Conservation (phyloP, 2,888 invertebrate genomes). For the Apocheima hispidaria region DNA sequence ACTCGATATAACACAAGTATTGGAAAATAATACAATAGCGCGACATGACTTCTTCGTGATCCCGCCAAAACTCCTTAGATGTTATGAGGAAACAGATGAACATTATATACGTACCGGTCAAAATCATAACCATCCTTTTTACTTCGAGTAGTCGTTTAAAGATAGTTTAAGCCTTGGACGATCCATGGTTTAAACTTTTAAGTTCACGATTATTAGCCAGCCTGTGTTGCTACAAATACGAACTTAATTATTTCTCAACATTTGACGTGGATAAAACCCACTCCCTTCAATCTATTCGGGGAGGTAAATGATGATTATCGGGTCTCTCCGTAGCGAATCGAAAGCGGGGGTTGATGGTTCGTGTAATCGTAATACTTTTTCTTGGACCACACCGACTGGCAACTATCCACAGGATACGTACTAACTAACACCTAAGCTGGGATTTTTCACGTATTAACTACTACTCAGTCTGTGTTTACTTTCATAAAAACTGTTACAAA, state of each 20-base stretch:
- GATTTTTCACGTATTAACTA: constrained; percentile 2
- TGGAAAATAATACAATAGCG: too few relatives aligned
- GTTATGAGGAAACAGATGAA: too few relatives aligned
- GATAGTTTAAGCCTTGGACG: too few relatives aligned
- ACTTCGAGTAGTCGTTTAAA: too few relatives aligned
- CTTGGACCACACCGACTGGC: constrained; percentile 77
- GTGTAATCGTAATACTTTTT: constrained; percentile 78
- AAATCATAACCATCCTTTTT: too few relatives aligned
- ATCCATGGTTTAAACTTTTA: too few relatives aligned
- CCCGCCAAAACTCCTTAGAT: too few relatives aligned
- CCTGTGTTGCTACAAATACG: background rate
- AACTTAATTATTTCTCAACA: constrained; percentile 1
- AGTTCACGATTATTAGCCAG: too few relatives aligned
- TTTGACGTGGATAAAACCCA: constrained; percentile 7
- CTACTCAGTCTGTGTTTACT: background rate
- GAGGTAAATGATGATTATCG: constrained; percentile 74
- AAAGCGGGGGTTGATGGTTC: constrained; percentile 76
- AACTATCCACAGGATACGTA: background rate
- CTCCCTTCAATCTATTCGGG: constrained; percentile 41
- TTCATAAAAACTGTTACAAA: constrained; percentile 5
- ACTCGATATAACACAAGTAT: too few relatives aligned
- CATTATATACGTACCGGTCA: too few relatives aligned
- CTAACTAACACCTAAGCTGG: constrained; percentile 11
- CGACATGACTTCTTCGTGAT: too few relatives aligned
- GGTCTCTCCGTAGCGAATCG: constrained; percentile 77